Percentiles rank a stretch among this genome's conserved stretches.
Evolutionary conservation across 2,888 invertebrate genomes (phyloP).

Genomic region (Cynaeus angustus): DNA sequence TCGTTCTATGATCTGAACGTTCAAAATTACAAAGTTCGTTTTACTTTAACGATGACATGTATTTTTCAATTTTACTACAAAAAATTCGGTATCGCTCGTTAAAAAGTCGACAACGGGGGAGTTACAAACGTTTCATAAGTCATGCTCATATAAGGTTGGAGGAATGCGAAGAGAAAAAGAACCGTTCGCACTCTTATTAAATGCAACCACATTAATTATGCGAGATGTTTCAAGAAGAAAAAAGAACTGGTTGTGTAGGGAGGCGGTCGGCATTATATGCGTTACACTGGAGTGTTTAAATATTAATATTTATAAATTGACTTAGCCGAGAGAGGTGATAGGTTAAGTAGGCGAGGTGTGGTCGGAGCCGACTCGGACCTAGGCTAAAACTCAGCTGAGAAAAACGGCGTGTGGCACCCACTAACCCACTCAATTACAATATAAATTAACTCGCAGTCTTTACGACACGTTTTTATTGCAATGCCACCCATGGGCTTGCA

Average conservation of each 20-base stretch:
- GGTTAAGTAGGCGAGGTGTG: conserved; percentile 70
- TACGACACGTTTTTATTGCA: conserved; percentile 53
- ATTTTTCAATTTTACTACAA: too few relatives aligned
- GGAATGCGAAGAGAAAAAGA: conserved; percentile 48
- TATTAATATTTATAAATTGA: conserved; percentile 71
- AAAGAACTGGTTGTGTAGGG: conserved; percentile 53
- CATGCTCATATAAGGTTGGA: conserved; percentile 42
- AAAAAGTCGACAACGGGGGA: conserved; percentile 38
- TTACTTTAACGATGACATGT: too few relatives aligned
- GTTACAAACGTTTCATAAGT: conserved; percentile 41
- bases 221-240: conserved; percentile 43
- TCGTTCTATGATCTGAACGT: too few relatives aligned
- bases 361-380: conserved; percentile 59
- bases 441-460: conserved; percentile 53
- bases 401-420: conserved; percentile 49
- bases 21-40: too few relatives aligned
- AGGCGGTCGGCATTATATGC: conserved; percentile 54
- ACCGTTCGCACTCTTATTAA: conserved; percentile 55
- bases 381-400: conserved; percentile 46
- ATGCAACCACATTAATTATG: conserved; percentile 56
- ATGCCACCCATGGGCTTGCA: conserved; percentile 34
- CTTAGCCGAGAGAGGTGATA: conserved; percentile 69
- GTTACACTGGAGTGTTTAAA: conserved; percentile 67
- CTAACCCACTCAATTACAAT: conserved; percentile 55
- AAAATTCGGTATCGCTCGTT: conserved; percentile 7